A percentile compares a stretch with the other conserved stretches of the same genome.
phyloP scores from a whole-genome alignment of 2,113 vertebrate species.

The Aegithalos caudatus region DNA sequence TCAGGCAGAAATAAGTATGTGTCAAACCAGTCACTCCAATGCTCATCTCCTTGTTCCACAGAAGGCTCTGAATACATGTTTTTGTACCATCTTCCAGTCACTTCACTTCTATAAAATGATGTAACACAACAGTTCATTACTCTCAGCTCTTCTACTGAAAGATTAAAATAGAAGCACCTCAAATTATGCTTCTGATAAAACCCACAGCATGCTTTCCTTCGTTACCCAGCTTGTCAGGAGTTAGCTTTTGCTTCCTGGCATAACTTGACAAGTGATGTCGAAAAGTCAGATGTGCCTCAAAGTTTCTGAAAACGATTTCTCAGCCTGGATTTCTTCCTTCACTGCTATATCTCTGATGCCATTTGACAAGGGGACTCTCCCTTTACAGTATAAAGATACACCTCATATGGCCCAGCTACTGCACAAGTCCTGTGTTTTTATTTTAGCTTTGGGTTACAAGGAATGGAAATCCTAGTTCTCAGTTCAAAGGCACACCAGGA shows the following conservation, averaged over 20 bases:
- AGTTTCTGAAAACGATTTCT: not conserved
- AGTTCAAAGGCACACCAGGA: not conserved
- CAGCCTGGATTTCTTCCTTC: not conserved
- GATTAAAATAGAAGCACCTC: slow-evolving; percentile 16
- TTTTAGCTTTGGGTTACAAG: not conserved
- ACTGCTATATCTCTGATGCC: not conserved
- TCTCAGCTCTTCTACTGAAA: not conserved
- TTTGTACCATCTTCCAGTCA: not conserved
- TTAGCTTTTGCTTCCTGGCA: not conserved
- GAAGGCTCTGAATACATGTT: not conserved
- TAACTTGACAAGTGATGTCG: not conserved
- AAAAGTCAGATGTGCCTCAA: not conserved
- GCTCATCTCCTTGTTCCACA: not conserved
- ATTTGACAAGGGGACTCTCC: not conserved
- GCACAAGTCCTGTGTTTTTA: not conserved
- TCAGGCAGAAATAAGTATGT: not conserved
- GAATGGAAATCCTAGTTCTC: not conserved
- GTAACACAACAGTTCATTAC: not conserved
- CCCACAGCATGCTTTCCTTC: not conserved
- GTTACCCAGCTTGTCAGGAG: not conserved
- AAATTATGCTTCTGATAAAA: slow-evolving; percentile 2
- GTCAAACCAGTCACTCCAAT: not conserved
- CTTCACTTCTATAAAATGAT: not conserved
- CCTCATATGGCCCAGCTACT: not conserved
- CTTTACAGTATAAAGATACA: not conserved